Evolutionary conservation across 2,888 invertebrate species (phyloP).

Genomic region (Crossocerus cetratus): DNA sequence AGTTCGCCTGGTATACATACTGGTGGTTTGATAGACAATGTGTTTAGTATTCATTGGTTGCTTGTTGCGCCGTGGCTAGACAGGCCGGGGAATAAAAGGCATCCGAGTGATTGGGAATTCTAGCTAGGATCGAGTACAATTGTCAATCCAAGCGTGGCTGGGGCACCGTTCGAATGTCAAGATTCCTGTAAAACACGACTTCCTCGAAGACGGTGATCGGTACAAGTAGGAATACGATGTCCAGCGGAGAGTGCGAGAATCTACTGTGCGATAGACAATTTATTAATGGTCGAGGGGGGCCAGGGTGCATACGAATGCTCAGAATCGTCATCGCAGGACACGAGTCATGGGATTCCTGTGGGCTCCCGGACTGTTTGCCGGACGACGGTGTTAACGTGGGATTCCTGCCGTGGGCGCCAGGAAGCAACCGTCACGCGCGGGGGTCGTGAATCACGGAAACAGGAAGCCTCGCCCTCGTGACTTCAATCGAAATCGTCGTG

Average conservation of each 20-base stretch:
- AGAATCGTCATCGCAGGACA: conserved; percentile 38
- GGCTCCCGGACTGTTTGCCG: conserved; percentile 50
- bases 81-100: not conserved
- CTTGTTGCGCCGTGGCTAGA: too few species aligned
- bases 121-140: conserved; percentile 5
- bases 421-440: conserved; percentile 63
- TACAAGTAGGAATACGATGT: conserved; percentile 17
- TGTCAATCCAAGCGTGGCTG: conserved; percentile 37
- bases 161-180: conserved; percentile 26
- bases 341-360: conserved; percentile 50
- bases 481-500: conserved; percentile 67
- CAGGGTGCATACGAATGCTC: conserved; percentile 48
- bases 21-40: too few species aligned
- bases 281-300: conserved; percentile 52
- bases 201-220: conserved; percentile 40
- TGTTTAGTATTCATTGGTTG: too few species aligned
- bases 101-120: too few species aligned
- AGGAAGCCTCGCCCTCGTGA: conserved; percentile 70
- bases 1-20: too few species aligned
- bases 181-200: conserved; percentile 50
- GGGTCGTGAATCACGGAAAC: conserved; percentile 68
- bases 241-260: conserved; percentile 5
- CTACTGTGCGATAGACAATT: conserved; percentile 47
- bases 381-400: conserved; percentile 40
- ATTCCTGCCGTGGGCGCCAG: conserved; percentile 62